phyloP scores from a whole-genome alignment of 1,140 invertebrate species.

The Conus ventricosus region DNA sequence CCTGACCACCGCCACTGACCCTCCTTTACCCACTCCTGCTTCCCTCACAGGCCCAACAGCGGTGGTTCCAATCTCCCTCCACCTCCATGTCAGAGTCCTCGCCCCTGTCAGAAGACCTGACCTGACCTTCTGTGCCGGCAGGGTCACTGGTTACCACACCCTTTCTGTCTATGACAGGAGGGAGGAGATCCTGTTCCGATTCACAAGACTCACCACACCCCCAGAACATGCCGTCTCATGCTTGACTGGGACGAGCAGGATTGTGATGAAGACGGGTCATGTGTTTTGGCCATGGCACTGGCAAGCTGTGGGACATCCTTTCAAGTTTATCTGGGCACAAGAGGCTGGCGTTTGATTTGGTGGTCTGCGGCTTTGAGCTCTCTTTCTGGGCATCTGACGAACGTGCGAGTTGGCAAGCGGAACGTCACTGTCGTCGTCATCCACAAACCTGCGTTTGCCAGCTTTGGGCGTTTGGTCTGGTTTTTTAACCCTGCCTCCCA shows the following conservation, averaged over 20 bases:
- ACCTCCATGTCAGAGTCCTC: not conserved
- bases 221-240: not conserved
- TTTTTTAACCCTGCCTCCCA: not conserved
- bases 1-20: not conserved
- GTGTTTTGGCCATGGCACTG: slow-evolving; percentile 28
- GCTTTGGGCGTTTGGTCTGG: not conserved
- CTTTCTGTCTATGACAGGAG: not conserved
- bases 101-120: not conserved
- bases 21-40: not conserved
- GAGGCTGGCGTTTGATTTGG: not conserved
- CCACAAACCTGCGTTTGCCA: not conserved
- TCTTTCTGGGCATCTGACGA: not conserved
- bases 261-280: not conserved
- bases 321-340: not conserved
- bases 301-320: slow-evolving; percentile 25
- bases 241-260: not conserved
- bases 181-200: not conserved
- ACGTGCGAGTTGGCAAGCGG: not conserved
- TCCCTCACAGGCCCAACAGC: not conserved
- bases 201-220: not conserved
- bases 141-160: not conserved
- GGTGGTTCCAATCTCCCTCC: slow-evolving; percentile 1
- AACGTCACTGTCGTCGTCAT: not conserved
- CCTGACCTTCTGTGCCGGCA: not conserved
- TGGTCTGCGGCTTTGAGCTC: too few species aligned